These are phyloP conservation scores for Coenonympha arcania DNA, from an alignment of 2,888 invertebrate species.

Conservation along the genomic window DNA sequence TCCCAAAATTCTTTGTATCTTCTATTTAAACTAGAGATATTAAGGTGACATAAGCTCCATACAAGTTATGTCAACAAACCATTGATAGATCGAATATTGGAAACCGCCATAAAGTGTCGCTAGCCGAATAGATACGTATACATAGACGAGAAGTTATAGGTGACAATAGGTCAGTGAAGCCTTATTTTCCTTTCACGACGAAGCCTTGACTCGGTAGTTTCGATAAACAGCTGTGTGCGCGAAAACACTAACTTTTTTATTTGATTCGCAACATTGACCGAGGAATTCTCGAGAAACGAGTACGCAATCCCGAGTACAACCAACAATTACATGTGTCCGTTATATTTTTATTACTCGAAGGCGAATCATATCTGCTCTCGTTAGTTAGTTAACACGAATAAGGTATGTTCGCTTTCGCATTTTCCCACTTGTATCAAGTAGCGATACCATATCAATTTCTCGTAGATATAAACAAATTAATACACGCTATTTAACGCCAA, in stretches of 20 bases:
- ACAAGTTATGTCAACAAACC: too few relatives aligned
- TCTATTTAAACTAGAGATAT: too few relatives aligned
- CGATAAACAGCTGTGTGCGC: slow-evolving; percentile 19
- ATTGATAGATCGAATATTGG: too few relatives aligned
- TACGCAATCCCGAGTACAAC: slow-evolving; percentile 44
- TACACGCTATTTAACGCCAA: too few relatives aligned
- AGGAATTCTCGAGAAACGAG: slow-evolving; percentile 57
- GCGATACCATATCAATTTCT: neutral
- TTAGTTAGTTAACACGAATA: neutral
- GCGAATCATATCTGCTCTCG: neutral
- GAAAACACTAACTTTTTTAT: slow-evolving; percentile 29
- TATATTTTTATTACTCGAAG: neutral
- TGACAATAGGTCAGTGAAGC: slow-evolving; percentile 22
- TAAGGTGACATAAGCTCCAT: too few relatives aligned
- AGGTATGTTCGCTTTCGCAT: neutral
- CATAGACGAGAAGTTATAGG: slow-evolving; percentile 7
- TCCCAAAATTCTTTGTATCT: too few relatives aligned
- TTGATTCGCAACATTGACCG: slow-evolving; percentile 38
- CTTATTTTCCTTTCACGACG: slow-evolving; percentile 23
- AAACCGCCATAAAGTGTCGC: too few relatives aligned
- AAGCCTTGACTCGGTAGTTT: slow-evolving; percentile 27
- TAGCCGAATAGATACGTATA: neutral
- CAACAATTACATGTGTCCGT: slow-evolving; percentile 3
- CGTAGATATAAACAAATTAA: neutral
- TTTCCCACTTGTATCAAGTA: neutral